Base-by-base conservation (phyloP, 2,113 vertebrate genomes). In the Spermophilus dauricus region DNA sequence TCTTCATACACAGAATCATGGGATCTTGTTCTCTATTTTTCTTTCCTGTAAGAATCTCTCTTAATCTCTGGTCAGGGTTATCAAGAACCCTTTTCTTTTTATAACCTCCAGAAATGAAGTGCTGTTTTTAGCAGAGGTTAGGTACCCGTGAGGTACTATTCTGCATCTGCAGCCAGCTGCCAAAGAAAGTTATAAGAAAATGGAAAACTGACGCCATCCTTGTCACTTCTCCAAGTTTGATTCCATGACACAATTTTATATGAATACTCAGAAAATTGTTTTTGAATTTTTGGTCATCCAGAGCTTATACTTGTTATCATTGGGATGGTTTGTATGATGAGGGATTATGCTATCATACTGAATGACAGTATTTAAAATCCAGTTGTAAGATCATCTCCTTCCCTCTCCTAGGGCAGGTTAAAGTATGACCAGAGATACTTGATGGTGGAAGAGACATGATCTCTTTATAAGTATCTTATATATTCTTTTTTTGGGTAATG, bases 311-410 rank as follows among this genome's bases (percentile, higher is more conserved):
- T 16, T 65, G 9, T 48, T 86, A 30, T 42, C 26, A 45, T 28
- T 39, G 28, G 13, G 10, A 83, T 5, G 18, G 8, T 34, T 77
- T 8, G 10, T 45, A 9, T 65, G 34, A 91, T 63, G n/a, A 87
- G 20, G 8, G 17, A 0, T 58, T 37, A n/a, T 30, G 18, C 2
- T 10, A 34, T 53, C 16, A n/a, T 32, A 45, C 4, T 24, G 24
- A 80, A 53, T 24, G 28, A 28, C 24, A 76, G 12, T 67, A 16
- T 93, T 17, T 72, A 26, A 89, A 30, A 56, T 75, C 20, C 16
- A 75, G n/a, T 12, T n/a, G 8, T 58, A 73, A 86, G 16, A 18
- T 61, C 37, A 48, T 69, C 8, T 75, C 67, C 14, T 95, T 9
- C 1, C 8, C 20, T 78, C 14, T 51, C 14, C n/a, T 42, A 86